phyloP scores from a whole-genome alignment of 2,797 vertebrate genomes.

The Babyrousa celebensis region DNA sequence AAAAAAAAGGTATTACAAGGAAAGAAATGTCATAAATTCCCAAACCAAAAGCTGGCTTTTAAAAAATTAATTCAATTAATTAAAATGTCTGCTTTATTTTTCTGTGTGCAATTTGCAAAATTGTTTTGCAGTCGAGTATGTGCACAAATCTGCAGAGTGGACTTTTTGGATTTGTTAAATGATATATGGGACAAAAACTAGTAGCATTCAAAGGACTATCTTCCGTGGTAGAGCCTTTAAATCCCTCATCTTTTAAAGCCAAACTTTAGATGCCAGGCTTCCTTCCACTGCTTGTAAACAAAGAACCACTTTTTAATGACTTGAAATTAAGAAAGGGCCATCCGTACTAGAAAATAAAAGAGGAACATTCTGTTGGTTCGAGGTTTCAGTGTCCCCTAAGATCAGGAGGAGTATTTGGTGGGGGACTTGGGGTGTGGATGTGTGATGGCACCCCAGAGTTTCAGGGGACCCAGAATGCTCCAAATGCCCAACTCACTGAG shows the following conservation, averaged over 20 bases:
- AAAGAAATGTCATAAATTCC: neutral
- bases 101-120: constrained; percentile 53
- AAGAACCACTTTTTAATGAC: constrained; percentile 27
- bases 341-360: constrained; percentile 22
- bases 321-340: constrained; percentile 33
- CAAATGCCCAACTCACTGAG: neutral
- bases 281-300: neutral
- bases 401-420: neutral
- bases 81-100: constrained; percentile 1
- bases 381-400: constrained; percentile 22
- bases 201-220: constrained; percentile 41
- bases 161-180: constrained; percentile 29
- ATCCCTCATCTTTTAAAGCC: neutral
- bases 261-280: constrained; percentile 42
- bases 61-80: constrained; percentile 34
- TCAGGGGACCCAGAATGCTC: neutral
- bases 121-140: constrained; percentile 20
- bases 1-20: neutral
- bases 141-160: constrained; percentile 8
- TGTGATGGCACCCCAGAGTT: neutral
- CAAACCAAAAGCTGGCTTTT: constrained; percentile 24
- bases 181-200: constrained; percentile 54
- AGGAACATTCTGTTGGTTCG: neutral
- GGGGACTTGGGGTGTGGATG: neutral
- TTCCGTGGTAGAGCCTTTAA: neutral